These are phyloP conservation scores for Strigamia transsilvanica DNA, from an alignment of 2,888 invertebrate genomes.

Conservation along the genomic window DNA sequence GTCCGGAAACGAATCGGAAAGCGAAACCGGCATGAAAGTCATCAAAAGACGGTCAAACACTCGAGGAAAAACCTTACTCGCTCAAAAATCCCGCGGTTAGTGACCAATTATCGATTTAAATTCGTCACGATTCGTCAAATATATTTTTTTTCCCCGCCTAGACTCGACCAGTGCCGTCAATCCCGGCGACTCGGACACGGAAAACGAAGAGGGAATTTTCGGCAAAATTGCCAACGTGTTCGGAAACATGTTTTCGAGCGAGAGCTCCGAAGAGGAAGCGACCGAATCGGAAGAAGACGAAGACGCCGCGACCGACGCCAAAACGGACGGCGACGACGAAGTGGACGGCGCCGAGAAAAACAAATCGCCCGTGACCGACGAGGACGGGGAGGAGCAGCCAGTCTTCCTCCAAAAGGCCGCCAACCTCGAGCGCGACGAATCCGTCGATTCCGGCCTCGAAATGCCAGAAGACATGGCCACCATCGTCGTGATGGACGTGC, in stretches of 20 bases:
- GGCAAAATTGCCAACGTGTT: slow-evolving; percentile 78
- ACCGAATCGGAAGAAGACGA: slow-evolving; percentile 66
- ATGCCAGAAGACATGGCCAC: slow-evolving; percentile 66
- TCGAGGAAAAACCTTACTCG: slow-evolving; percentile 51
- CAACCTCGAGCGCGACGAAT: slow-evolving; percentile 52
- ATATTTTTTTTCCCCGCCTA: too few species aligned
- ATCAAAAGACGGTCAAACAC: slow-evolving; percentile 58
- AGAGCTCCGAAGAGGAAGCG: slow-evolving; percentile 70
- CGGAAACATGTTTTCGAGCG: slow-evolving; percentile 78
- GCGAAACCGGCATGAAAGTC: slow-evolving; percentile 64
- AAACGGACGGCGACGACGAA: slow-evolving; percentile 58
- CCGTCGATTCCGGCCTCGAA: slow-evolving; percentile 48
- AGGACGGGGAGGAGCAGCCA: slow-evolving; percentile 60
- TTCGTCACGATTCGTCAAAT: too few species aligned
- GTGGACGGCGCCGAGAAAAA: slow-evolving; percentile 59
- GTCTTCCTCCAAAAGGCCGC: slow-evolving; percentile 57
- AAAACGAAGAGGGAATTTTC: slow-evolving; percentile 75
- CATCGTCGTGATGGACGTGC: slow-evolving; percentile 75
- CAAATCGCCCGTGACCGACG: slow-evolving; percentile 58
- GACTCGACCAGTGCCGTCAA: slow-evolving; percentile 58
- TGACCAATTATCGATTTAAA: not conserved
- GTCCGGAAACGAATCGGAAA: slow-evolving; percentile 63
- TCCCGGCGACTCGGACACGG: slow-evolving; percentile 73
- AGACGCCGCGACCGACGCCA: slow-evolving; percentile 59
- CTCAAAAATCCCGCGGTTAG: slow-evolving; percentile 58